These are phyloP conservation scores for Epirrita christyi DNA, from an alignment of 2,888 invertebrate genomes.

Conservation along the genomic window DNA sequence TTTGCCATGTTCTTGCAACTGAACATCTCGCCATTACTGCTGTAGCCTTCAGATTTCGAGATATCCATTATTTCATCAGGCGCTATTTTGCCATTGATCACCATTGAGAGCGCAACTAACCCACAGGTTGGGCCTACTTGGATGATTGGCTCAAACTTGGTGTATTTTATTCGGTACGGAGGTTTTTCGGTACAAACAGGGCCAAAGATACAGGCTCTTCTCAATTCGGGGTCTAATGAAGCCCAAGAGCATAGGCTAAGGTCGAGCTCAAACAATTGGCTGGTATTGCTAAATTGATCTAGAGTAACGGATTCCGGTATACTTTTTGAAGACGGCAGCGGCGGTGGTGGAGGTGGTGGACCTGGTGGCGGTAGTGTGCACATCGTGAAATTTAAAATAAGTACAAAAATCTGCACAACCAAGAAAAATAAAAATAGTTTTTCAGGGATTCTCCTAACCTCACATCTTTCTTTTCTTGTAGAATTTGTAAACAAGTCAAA, in stretches of 20 bases:
- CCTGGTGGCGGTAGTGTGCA: conserved; percentile 68
- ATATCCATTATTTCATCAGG: conserved; percentile 84
- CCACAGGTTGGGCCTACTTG: conserved; percentile 93
- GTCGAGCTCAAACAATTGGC: conserved; percentile 12
- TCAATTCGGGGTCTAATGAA: conserved; percentile 75
- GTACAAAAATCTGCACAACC: conserved; percentile 29
- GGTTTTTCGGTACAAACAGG: conserved; percentile 75
- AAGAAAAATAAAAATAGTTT: conserved; percentile 18
- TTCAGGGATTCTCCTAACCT: conserved; percentile 4
- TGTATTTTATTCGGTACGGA: conserved; percentile 80
- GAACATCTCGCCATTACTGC: conserved; percentile 95
- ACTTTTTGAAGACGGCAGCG: conserved; percentile 6
- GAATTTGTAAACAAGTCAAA: not conserved
- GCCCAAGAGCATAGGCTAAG: conserved; percentile 19
- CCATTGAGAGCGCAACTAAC: conserved; percentile 93
- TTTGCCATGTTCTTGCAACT: conserved; percentile 89
- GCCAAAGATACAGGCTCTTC: conserved; percentile 84
- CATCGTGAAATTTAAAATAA: conserved; percentile 49
- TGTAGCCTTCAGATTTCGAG: conserved; percentile 87
- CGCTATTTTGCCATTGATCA: conserved; percentile 85
- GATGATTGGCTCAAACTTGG: conserved; percentile 62
- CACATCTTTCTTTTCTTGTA: not conserved
- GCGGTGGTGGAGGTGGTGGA: conserved; percentile 52
- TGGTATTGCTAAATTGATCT: conserved; percentile 31
- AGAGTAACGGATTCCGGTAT: conserved; percentile 14